Evolutionary conservation across 2,888 invertebrate species (phyloP).

Genomic region (Timema podura): DNA sequence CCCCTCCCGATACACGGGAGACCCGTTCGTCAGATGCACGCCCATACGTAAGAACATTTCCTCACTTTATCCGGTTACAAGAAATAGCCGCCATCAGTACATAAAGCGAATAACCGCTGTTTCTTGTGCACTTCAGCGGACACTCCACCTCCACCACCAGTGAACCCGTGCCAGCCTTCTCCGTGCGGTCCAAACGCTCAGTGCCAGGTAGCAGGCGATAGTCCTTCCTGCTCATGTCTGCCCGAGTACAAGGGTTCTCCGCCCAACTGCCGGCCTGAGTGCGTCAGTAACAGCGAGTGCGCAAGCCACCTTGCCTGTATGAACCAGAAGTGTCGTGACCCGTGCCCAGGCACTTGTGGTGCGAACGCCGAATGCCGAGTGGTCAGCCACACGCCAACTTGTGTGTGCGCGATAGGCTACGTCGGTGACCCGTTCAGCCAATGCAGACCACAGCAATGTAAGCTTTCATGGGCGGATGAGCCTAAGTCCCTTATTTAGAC

Average conservation of each 20-base stretch:
- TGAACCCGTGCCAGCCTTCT: constrained; percentile 41
- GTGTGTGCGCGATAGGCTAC: constrained; percentile 62
- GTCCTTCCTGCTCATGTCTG: constrained; percentile 66
- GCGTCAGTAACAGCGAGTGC: constrained; percentile 66
- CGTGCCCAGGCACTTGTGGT: constrained; percentile 69
- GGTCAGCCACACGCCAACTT: constrained; percentile 68
- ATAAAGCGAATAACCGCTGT: background rate
- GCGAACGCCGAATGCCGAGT: constrained; percentile 69
- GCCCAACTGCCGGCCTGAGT: constrained; percentile 72
- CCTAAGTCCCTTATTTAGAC: too few species aligned
- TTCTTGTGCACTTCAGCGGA: constrained; percentile 19
- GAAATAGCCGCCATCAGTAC: too few species aligned
- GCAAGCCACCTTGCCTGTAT: constrained; percentile 64
- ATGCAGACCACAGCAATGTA: constrained; percentile 44
- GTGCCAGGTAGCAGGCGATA: constrained; percentile 69
- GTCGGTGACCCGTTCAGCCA: constrained; percentile 73
- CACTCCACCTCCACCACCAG: constrained; percentile 19
- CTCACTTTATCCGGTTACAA: background rate
- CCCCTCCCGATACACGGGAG: constrained; percentile 62
- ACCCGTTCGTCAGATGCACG: constrained; percentile 67
- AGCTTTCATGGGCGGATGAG: too few species aligned
- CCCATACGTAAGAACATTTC: constrained; percentile 45
- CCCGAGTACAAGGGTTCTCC: constrained; percentile 67
- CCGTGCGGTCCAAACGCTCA: constrained; percentile 52
- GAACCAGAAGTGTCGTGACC: constrained; percentile 45